Evolutionary conservation across 1,140 invertebrate species (phyloP), one percentile per base, ranked within the genome.

Genomic region (Drosophila oshimai): DNA sequence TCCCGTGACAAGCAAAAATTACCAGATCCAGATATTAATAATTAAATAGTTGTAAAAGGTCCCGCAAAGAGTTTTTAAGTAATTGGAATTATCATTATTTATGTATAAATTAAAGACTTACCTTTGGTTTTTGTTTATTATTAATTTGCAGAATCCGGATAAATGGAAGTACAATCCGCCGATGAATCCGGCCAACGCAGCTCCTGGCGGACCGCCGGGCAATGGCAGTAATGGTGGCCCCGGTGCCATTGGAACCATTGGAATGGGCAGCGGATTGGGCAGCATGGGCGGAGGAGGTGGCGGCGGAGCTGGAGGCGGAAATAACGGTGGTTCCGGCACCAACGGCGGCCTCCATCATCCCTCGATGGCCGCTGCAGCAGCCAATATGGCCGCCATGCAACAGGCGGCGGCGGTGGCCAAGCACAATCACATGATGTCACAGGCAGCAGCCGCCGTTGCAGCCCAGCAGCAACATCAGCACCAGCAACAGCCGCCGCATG

Each of bases 141-240:
- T 58, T 69, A 50, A 90, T 39, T 73, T 74, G 0, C 71, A 94
- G 93, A 94, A 93, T 89, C 93, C 93, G 77, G 93, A 94, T 77
- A 94, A 94, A 90, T 94, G 94, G 94, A 94, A 94, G 80, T 94
- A 93, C 80, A 92, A 93, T 86, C 86, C 89, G n/a, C 89, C 90
- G 6, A 90, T 90, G 87, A 90, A 90, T 73, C 69, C 89, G 7
- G 71, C 61, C 2, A 90, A 89, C 33, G 89, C 87, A 3, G 89
- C 89, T 29, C 89, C 89, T 3, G 89, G 89, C 13, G 89, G 65
- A 46, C 76, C 74, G 29, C 83, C 86, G 3, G 79, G 89, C 6
- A 78, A 73, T 37, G 83, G 83, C 7, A 86, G 54, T 57, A 79
- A 75, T 37, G 84, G 86, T 34, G 89, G 89, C 4, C 89, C 86